Evolutionary conservation across 1,140 invertebrate species (phyloP), one percentile per base, ranked within the genome.

Genomic region (Drosophila azteca): DNA sequence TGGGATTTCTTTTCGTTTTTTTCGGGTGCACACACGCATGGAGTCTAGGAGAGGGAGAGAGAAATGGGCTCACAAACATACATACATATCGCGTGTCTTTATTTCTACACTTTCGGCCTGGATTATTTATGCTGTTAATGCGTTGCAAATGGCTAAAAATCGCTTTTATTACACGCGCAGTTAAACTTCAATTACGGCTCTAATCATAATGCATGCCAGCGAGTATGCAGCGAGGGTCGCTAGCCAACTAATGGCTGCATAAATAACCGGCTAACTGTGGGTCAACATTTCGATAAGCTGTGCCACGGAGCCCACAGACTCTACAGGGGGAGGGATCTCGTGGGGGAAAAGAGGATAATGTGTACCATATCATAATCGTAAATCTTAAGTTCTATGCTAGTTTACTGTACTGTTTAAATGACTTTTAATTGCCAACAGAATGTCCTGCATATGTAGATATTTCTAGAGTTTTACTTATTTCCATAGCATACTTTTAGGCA

Each of bases 111-210:
- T 75, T 79, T 83, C 65, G 70, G 54, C 70, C 49, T 62, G 53
- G 81, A 79, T 83, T 90, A 90, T 90, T 90, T 90, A 90, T 90
- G 81, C 57, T 68, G 73, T 73, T 90, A 90, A 90, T 90, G 81
- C 81, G 82, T 81, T 87, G 81, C 89, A 90, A 90, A 90, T 90
- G 89, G 85, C 87, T 81, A 57, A 79, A 69, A 90, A 90, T 90
- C 81, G 85, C 76, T 76, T 90, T 90, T 90, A 90, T 90, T 90
- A 90, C 79, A 90, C 84, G 85, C 81, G 85, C 87, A 82, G 87
- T 90, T 90, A 90, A 90, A 90, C 87, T 87, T 85, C 87, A 90
- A 90, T 90, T 90, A 90, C 60, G 67, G 31, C 60, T 64, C 82
- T 85, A 87, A 85, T 85, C 72, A 85, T 87, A 85, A 87, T 70